These are phyloP conservation scores for Ormyrus thymus DNA, from an alignment of 2,888 invertebrate genomes.

Conservation along the genomic window DNA sequence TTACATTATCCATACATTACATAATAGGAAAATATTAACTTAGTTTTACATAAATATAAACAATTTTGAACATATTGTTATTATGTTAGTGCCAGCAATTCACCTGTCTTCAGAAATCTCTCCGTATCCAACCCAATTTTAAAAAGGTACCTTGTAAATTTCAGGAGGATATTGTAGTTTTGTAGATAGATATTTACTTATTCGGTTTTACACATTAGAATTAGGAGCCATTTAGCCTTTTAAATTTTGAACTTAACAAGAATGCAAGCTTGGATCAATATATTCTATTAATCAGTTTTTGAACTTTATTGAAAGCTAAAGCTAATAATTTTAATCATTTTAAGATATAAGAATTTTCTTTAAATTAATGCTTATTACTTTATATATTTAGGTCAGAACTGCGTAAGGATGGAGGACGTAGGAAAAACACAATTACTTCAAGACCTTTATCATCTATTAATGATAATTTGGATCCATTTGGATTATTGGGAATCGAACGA, in stretches of 20 bases:
- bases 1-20: slow-evolving; percentile 1
- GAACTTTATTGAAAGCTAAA: background rate
- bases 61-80: slow-evolving; percentile 43
- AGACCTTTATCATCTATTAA: slow-evolving; percentile 89
- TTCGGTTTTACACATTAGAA: slow-evolving; percentile 44
- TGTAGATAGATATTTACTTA: slow-evolving; percentile 45
- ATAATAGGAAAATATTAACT: slow-evolving; percentile 21
- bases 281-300: slow-evolving; percentile 12
- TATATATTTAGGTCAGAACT: slow-evolving; percentile 78
- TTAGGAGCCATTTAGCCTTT: slow-evolving; percentile 28
- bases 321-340: background rate
- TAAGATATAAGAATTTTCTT: background rate
- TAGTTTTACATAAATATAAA: slow-evolving; percentile 7
- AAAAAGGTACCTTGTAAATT: slow-evolving; percentile 62
- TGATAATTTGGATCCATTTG: slow-evolving; percentile 90
- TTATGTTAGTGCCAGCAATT: slow-evolving; percentile 62
- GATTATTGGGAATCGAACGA: slow-evolving; percentile 87
- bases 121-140: slow-evolving; percentile 64
- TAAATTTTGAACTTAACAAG: slow-evolving; percentile 1
- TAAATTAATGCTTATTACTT: slow-evolving; percentile 1
- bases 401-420: slow-evolving; percentile 84
- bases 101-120: slow-evolving; percentile 64
- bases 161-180: slow-evolving; percentile 40
- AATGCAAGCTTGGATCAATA: slow-evolving; percentile 15
- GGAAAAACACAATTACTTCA: slow-evolving; percentile 88